These are phyloP conservation scores for Otocyon megalotis DNA, from an alignment of 2,113 vertebrate species.

Conservation along the genomic window DNA sequence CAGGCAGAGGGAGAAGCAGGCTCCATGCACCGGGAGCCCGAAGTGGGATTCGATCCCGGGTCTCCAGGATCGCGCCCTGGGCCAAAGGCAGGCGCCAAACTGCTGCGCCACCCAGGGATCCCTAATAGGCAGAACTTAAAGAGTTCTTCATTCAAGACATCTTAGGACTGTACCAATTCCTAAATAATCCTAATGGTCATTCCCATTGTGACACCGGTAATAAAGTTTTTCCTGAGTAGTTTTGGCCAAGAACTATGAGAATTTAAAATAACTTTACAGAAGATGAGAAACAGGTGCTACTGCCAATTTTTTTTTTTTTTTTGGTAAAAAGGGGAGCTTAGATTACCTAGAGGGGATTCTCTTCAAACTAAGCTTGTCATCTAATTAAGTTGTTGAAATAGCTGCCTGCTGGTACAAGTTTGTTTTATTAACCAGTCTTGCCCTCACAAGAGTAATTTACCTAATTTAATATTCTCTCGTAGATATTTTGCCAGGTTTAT, in stretches of 20 bases:
- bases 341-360: slow-evolving; percentile 52
- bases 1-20: too few species aligned
- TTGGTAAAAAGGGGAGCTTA: background rate
- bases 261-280: slow-evolving; percentile 54
- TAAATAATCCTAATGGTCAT: background rate
- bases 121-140: slow-evolving; percentile 33
- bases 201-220: background rate
- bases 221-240: slow-evolving; percentile 12
- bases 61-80: too few species aligned
- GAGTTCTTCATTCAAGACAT: slow-evolving; percentile 9
- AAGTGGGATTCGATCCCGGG: too few species aligned
- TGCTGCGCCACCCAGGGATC: too few species aligned
- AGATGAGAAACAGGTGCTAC: slow-evolving; percentile 50
- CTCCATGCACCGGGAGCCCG: too few species aligned
- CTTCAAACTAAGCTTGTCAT: slow-evolving; percentile 67
- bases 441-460: slow-evolving; percentile 15
- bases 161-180: background rate
- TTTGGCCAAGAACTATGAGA: slow-evolving; percentile 23
- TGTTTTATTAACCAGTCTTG: slow-evolving; percentile 66
- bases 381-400: slow-evolving; percentile 65
- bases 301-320: background rate
- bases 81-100: too few species aligned
- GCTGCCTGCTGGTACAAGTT: slow-evolving; percentile 71
- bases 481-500: slow-evolving; percentile 61
- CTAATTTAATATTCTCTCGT: slow-evolving; percentile 59